Percentiles rank a stretch among this genome's conserved stretches.
These are phyloP conservation scores for Electrona antarctica DNA, from an alignment of 2,113 vertebrate species.

Conservation along the genomic window DNA sequence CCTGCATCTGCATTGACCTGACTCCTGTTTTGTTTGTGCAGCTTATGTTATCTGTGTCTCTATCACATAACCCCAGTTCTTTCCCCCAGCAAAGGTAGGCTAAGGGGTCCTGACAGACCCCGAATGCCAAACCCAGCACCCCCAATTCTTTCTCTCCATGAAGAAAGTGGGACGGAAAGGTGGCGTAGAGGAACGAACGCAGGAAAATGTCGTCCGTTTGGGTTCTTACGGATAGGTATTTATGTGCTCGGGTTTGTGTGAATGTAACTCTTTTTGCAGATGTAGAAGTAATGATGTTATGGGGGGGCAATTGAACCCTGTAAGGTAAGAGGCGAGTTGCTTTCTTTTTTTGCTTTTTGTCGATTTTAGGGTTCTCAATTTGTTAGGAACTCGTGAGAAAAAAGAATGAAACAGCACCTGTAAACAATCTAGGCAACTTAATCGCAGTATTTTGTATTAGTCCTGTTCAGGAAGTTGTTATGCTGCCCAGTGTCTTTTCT, in stretches of 20 bases:
- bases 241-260: slow-evolving; percentile 99
- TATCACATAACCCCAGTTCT: slow-evolving; percentile 97
- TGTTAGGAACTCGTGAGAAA: slow-evolving; percentile 45
- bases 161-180: slow-evolving; percentile 95
- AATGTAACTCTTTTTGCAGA: slow-evolving; percentile 96
- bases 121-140: slow-evolving; percentile 90
- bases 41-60: slow-evolving; percentile 95
- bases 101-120: slow-evolving; percentile 95
- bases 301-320: slow-evolving; percentile 84
- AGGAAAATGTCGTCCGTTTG: slow-evolving; percentile 98
- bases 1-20: slow-evolving; percentile 87
- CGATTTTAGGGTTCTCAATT: slow-evolving; percentile 43
- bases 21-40: slow-evolving; percentile 89
- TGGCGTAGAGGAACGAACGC: slow-evolving; percentile 97
- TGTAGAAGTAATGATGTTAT: slow-evolving; percentile 86
- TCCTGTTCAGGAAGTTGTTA: slow-evolving; percentile 21
- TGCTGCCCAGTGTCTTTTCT: slow-evolving; percentile 15
- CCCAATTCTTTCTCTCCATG: slow-evolving; percentile 93
- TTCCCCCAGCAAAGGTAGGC: slow-evolving; percentile 95
- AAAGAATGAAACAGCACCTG: slow-evolving; percentile 34
- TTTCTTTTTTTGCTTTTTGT: slow-evolving; percentile 61
- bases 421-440: slow-evolving; percentile 46
- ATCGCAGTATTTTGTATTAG: slow-evolving; percentile 24
- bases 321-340: slow-evolving; percentile 90
- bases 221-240: slow-evolving; percentile 99